Evolutionary conservation across 2,888 invertebrate species (phyloP), one percentile per base, ranked within the genome.

Genomic region (Pollenia amentaria): DNA sequence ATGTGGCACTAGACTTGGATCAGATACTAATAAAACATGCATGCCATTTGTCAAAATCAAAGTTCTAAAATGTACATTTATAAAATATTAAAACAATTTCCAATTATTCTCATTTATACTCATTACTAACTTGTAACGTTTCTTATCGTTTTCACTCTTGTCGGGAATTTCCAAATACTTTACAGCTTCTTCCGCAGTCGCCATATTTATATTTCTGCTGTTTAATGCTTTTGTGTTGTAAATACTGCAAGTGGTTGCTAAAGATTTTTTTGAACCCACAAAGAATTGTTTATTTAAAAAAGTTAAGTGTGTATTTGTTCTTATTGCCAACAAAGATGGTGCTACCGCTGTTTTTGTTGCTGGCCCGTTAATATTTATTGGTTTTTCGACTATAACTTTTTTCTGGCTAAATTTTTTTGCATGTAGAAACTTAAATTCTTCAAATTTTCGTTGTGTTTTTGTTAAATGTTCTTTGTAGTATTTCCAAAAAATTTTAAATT

Each of bases 131-230:
- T 95, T 96, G 92, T 97, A 97, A 80, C 95, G 94, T 91, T 97
- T 97, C 91, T 96, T 96, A 93, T 97, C 97, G 88, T 95, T 95
- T 78, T 94, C 94, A 70, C 97, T 97, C 93, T 97, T 96, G 48
- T 95, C 94, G 11, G 97, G 97, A 88, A 94, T 93, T 64, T 94
- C 90, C 86, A 95, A 92, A 90, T 93, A 93, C 29, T 85, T 88
- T 6, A 92, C 89, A 40, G 78, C 83, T 1, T 89, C 89, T 12
- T 89, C 81, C 14, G 85, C n/a, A 55, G 64, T 77, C 11, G 77
- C 81, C 84, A 84, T 84, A 38, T 55, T 84, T 14, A 18, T 3
- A n/a, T 53, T 18, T 3, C 44, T 78, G 11, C 29, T 1, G 11
- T 65, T 40, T 46, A 40, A 4, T 44, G 7, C 7, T 29, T 14